Evolutionary conservation across 2,797 vertebrate genomes (phyloP).

Genomic region (Tauraco hartlaubi): DNA sequence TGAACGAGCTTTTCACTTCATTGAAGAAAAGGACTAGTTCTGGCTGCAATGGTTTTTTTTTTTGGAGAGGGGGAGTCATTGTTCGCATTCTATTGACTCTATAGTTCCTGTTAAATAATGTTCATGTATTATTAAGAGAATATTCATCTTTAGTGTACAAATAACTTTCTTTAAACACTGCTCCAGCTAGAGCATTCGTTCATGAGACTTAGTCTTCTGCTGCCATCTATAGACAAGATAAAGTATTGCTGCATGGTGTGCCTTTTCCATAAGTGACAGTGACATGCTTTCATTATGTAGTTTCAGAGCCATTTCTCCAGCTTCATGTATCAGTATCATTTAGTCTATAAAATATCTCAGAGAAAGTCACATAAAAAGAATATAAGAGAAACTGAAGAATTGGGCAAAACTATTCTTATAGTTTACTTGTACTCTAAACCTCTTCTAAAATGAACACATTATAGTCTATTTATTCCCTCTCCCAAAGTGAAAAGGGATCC

Average conservation of each 20-base stretch:
- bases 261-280: not conserved
- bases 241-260: not conserved
- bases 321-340: not conserved
- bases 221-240: conserved; percentile 73
- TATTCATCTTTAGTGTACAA: conserved; percentile 51
- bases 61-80: conserved; percentile 42
- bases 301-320: not conserved
- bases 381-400: not conserved
- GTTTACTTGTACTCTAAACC: not conserved
- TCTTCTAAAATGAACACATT: not conserved
- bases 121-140: conserved; percentile 73
- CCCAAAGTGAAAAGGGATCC: not conserved
- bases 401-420: not conserved
- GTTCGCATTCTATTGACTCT: conserved; percentile 68
- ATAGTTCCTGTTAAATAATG: conserved; percentile 75
- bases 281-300: not conserved
- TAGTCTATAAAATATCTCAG: not conserved
- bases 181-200: not conserved
- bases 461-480: not conserved
- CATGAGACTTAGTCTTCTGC: conserved; percentile 53
- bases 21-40: conserved; percentile 67
- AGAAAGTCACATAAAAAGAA: accelerated
- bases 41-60: conserved; percentile 26
- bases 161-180: conserved; percentile 63
- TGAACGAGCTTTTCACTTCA: conserved; percentile 72